A percentile compares a stretch with the other conserved stretches of the same genome.
These are phyloP conservation scores for Ciconia nigra DNA, from an alignment of 2,797 vertebrate genomes.

Conservation along the genomic window DNA sequence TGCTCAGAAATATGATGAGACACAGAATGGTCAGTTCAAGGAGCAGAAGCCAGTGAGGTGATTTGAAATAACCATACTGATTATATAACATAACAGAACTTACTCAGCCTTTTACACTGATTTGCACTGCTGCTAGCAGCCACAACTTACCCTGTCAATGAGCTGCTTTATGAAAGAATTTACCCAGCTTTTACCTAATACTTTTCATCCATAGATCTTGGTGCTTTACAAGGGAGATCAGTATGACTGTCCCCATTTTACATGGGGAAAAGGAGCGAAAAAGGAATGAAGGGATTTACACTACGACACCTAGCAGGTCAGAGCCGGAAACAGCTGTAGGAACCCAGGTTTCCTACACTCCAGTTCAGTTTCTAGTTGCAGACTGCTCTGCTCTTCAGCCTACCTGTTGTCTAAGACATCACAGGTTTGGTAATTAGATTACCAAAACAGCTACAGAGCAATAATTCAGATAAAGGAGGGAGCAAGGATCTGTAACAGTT, in stretches of 20 bases:
- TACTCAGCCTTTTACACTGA: neutral
- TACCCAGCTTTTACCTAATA: neutral
- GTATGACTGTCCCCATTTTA: neutral
- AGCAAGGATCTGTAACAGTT: neutral
- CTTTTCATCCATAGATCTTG: neutral
- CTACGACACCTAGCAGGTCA: neutral
- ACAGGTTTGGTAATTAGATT: neutral
- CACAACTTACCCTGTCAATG: neutral
- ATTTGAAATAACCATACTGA: neutral
- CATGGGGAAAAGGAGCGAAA: neutral
- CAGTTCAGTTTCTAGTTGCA: neutral
- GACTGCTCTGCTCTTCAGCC: neutral
- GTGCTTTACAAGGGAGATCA: neutral
- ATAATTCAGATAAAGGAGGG: neutral
- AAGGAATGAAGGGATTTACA: neutral
- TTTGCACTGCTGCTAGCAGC: neutral
- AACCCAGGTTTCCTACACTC: neutral
- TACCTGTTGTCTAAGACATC: neutral
- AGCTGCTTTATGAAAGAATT: neutral
- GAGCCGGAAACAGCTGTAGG: neutral
- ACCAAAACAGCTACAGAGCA: neutral
- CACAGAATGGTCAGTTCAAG: neutral
- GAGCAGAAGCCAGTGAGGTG: neutral
- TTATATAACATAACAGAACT: neutral
- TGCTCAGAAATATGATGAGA: neutral